Percentiles rank a stretch among this genome's conserved stretches.
Evolutionary conservation across 2,797 vertebrate species (phyloP).

Genomic region (Liasis olivaceus): DNA sequence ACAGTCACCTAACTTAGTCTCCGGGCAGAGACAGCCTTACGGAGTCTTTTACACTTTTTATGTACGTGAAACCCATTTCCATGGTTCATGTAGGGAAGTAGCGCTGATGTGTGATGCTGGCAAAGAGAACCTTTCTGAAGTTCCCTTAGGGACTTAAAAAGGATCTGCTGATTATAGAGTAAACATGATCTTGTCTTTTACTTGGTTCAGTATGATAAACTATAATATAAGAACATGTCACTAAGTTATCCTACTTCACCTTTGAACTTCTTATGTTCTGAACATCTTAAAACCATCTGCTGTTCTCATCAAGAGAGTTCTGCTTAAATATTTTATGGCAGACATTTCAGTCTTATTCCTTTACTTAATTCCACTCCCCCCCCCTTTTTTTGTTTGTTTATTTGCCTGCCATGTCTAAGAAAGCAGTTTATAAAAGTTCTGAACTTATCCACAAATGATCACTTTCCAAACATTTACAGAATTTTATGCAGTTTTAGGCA

Average conservation of each 20-base stretch:
- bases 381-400: background rate
- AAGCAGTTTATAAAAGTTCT: constrained; percentile 10
- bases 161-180: background rate
- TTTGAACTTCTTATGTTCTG: constrained; percentile 8
- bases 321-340: constrained; percentile 6
- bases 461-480: constrained; percentile 3
- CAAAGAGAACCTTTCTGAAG: background rate
- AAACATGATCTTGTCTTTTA: background rate
- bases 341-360: constrained; percentile 12
- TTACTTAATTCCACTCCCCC: constrained; percentile 11
- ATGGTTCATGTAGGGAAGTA: background rate
- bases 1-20: background rate
- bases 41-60: background rate
- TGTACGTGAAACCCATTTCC: background rate
- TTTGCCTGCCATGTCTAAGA: background rate
- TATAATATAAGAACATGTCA: background rate
- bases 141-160: background rate
- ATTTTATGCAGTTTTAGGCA: background rate
- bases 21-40: background rate
- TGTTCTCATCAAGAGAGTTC: constrained; percentile 19
- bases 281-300: constrained; percentile 31
- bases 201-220: background rate
- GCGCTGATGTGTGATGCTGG: background rate
- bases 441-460: background rate
- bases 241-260: background rate